phyloP scores from a whole-genome alignment of 2,888 invertebrate genomes.

The Mesopsocus fuscifrons region DNA sequence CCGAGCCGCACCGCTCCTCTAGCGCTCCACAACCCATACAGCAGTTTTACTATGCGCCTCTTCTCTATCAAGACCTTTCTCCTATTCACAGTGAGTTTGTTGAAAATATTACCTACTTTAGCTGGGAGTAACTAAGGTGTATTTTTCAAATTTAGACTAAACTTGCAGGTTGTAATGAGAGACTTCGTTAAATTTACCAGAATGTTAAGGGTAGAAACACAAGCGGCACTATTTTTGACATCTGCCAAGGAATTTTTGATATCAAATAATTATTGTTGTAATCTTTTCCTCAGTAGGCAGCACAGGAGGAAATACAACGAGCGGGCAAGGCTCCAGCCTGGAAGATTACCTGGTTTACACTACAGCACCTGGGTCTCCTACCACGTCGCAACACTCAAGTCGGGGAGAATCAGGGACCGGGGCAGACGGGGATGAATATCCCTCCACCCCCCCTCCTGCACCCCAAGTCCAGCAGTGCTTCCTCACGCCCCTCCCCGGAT shows the following conservation, averaged over 20 bases:
- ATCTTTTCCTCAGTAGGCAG: not conserved
- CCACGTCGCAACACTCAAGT: not conserved
- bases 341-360: conserved; percentile 11
- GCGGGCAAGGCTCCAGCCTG: conserved; percentile 3
- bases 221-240: no score
- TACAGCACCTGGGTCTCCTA: conserved; percentile 11
- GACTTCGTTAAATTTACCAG: no score
- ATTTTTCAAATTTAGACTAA: no score
- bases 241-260: no score
- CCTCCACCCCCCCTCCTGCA: not conserved
- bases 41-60: conserved; percentile 7
- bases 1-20: conserved; percentile 9
- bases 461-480: conserved; percentile 3
- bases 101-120: no score
- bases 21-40: conserved; percentile 7
- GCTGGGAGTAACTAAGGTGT: no score
- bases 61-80: conserved; percentile 10
- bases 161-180: no score
- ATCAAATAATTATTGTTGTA: no score
- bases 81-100: conserved; percentile 9
- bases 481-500: conserved; percentile 2
- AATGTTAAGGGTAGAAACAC: no score
- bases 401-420: not conserved
- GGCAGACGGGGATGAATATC: not conserved
- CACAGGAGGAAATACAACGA: not conserved